Evolutionary conservation across 37 sponge, comb jelly and placozoan genomes (phyloP), one percentile per base, ranked within the genome.

Genomic region (Halichondria panicea): DNA sequence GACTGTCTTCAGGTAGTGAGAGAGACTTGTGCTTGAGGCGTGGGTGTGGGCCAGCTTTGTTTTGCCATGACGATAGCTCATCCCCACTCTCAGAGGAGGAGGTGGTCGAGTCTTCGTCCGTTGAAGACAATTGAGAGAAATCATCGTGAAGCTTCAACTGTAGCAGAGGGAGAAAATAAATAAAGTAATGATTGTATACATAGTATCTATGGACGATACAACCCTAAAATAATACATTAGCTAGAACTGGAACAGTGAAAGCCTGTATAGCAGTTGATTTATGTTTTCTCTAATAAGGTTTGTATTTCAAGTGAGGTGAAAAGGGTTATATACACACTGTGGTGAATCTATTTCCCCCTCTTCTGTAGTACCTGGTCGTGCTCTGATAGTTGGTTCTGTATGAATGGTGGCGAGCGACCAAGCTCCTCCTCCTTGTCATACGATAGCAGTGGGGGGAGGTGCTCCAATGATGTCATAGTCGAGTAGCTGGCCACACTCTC

Each of bases 391-490:
- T 69, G 63, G 22, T 42, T 63, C 37, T 52, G 65, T 62, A 75
- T 80, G n/a, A 91, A 80, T 1, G 84, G 75, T 31, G 87, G 88
- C 27, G 92, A 91, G 1, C 74, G 62, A 2, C 87, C 73, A 35
- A 31, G 63, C 31, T 82, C 74, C 8, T 57, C 83, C 65, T 74
- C 84, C 66, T 84, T 81, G 40, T 88, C 93, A 38, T 92, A 88
- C 3, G 93, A 88, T 53, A 84, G 71, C 60, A 88, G 69, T 34
- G 93, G 89, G 43, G 89, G 89, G 40, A 92, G 78, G 42, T 66
- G 74, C 73, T 92, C 90, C 64, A 82, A 31, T 45, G 82, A 41
- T 50, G 53, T 64, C 15, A 43, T 41, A 11, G 46, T 41, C 21
- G 63, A 38, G 22, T 40, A 76, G 48, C 52, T 24, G 35, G 63